Conservation (phyloP, 2,888 invertebrate genomes). For the Chaetogeoica ovagalla region DNA sequence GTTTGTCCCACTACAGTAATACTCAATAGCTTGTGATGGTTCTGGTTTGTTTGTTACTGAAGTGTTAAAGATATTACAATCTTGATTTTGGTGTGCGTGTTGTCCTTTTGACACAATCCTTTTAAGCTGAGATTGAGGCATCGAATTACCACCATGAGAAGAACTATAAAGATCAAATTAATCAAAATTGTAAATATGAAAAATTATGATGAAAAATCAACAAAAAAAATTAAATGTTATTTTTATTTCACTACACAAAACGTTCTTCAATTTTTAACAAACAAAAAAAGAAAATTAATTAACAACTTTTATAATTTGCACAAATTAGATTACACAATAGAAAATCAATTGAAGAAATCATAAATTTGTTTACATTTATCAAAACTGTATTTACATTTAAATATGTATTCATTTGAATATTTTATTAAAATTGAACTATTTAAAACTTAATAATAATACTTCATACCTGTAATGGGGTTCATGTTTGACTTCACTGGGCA, state of each 20-base stretch:
- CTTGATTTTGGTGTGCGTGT: slow-evolving; percentile 65
- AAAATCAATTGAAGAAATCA: too few species aligned
- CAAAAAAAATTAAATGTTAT: background rate
- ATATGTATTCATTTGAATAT: too few species aligned
- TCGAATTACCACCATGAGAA: slow-evolving; percentile 52
- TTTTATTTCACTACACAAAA: background rate
- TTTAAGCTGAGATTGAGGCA: slow-evolving; percentile 78
- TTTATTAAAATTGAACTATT: background rate
- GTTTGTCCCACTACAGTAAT: slow-evolving; percentile 57
- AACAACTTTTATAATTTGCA: too few species aligned
- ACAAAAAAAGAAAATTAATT: too few species aligned
- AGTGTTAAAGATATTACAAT: slow-evolving; percentile 56
- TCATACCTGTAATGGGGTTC: slow-evolving; percentile 63
- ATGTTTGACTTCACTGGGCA: slow-evolving; percentile 66
- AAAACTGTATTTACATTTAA: too few species aligned
- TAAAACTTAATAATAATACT: background rate
- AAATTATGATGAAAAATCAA: background rate
- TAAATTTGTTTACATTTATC: too few species aligned
- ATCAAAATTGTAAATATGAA: background rate
- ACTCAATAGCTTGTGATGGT: slow-evolving; percentile 61
- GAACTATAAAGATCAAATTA: slow-evolving; percentile 23
- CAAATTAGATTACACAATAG: too few species aligned
- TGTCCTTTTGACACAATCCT: slow-evolving; percentile 84
- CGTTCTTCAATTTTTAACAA: too few species aligned
- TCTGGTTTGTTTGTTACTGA: slow-evolving; percentile 65